These are phyloP conservation scores for Drepanosiphum platanoidis DNA, from an alignment of 2,888 invertebrate species.

Conservation along the genomic window DNA sequence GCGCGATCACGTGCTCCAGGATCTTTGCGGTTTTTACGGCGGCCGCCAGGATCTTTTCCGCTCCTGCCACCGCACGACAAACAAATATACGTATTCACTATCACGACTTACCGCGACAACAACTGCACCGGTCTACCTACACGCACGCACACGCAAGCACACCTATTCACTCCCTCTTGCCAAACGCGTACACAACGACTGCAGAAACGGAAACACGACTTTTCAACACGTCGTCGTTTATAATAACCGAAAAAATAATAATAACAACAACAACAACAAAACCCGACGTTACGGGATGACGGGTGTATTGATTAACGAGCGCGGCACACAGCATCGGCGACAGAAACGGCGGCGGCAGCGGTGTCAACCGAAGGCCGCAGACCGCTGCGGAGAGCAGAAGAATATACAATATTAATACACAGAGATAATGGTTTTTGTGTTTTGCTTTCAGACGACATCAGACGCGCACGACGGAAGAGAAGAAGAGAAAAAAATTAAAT, in stretches of 20 bases:
- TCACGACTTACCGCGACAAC: neutral
- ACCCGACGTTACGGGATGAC: neutral
- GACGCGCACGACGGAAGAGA: neutral
- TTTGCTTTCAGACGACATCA: neutral
- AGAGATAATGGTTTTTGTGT: constrained; percentile 21
- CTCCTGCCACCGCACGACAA: neutral
- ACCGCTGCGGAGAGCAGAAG: neutral
- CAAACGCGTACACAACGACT: neutral
- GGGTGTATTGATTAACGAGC: constrained; percentile 52
- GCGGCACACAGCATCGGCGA: too few species aligned
- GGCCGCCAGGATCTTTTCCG: neutral
- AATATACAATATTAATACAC: neutral
- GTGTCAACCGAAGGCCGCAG: neutral
- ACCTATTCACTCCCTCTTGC: neutral
- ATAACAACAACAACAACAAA: constrained; percentile 9
- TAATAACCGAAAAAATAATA: neutral
- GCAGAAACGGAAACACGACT: constrained; percentile 33
- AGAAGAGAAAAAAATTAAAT: neutral
- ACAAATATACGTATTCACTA: neutral
- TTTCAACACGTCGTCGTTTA: constrained; percentile 33
- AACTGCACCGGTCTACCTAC: neutral
- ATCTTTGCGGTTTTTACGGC: constrained; percentile 18
- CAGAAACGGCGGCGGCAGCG: too few species aligned
- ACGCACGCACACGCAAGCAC: too few species aligned
- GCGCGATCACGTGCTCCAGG: constrained; percentile 5